Conservation (phyloP, 2,797 vertebrate species). For the Varecia variegata region DNA sequence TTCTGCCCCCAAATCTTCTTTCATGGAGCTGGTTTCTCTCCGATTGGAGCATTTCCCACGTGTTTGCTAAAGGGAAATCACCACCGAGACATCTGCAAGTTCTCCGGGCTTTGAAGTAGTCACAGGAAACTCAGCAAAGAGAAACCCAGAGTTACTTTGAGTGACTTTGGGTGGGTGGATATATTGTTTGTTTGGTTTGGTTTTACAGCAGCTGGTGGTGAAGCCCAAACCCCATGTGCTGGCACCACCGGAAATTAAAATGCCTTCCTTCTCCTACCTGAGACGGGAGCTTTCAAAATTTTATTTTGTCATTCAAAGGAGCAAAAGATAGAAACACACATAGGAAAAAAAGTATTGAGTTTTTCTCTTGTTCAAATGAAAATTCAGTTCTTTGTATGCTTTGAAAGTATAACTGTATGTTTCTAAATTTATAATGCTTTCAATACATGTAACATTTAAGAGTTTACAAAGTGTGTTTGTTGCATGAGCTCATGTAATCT, state of each 20-base stretch:
- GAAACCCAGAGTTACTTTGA: slow-evolving; percentile 9
- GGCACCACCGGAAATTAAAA: slow-evolving; percentile 40
- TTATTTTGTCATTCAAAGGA: not conserved
- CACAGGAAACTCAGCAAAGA: slow-evolving; percentile 53
- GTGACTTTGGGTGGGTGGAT: not conserved
- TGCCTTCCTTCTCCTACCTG: slow-evolving; percentile 5
- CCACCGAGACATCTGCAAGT: slow-evolving; percentile 62
- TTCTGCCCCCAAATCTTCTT: not conserved
- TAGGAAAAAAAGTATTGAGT: not conserved
- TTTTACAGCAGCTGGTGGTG: not conserved
- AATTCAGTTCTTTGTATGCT: not conserved
- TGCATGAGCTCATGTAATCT: not conserved
- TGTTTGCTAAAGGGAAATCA: slow-evolving; percentile 54
- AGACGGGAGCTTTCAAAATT: not conserved
- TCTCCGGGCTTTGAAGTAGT: slow-evolving; percentile 68
- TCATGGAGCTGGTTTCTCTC: not conserved
- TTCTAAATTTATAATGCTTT: not conserved
- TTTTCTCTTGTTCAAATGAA: not conserved
- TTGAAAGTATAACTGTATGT: not conserved
- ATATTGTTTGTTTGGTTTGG: slow-evolving; percentile 11
- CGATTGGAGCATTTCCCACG: slow-evolving; percentile 20
- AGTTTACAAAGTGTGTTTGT: not conserved
- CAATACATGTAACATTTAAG: not conserved
- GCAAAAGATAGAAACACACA: not conserved
- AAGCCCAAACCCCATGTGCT: not conserved